Base-by-base conservation (phyloP, 2,888 invertebrate genomes). In the Oscheius myriophilus region DNA sequence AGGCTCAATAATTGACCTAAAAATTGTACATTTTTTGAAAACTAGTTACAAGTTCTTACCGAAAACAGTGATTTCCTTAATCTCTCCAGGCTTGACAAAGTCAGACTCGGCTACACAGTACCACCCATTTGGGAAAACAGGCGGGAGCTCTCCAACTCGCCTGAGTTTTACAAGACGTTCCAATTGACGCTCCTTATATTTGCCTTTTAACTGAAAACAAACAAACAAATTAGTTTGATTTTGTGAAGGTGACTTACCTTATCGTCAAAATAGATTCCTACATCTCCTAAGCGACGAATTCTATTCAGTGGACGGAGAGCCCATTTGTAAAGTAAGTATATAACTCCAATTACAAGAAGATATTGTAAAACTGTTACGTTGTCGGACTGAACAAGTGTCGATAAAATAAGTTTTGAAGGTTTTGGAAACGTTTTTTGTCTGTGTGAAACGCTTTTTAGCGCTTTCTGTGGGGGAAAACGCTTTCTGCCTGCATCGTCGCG, bases 121-220 rank as follows among this genome's bases (percentile, higher is more conserved):
- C 95, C 95, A 95, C 0, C 94, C 94, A 84, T 95, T 94, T 0
- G 94, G 94, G 86, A 90, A 94, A 0, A 93, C 92, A 0, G 94
- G 94, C 0, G 93, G 94, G 2, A 93, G 86, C 0, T 89, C 88
- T 0, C 93, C 92, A 7, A 71, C 42, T 59, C 67, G 58, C 23
- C 80, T 59, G 26, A 76, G 53, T n/a, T 71, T 16, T 42, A 69
- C 74, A 45, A 75, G 33, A 41, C 80, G 43, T 51, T 76, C 78
- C 18, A 80, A 18, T 45, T 80, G 78, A 9, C 72, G 57, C 57
- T 80, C 76, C 41, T 72, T 66, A 41, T 75, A 72, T 11, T 71
- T 55, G 33, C 75, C 80, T 49, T 53, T 71, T n/a, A 73, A 43
- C 79, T 79, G 62, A 62, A 75, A 53, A 51, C 21, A 25, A 33